Evolutionary conservation across 2,113 vertebrate genomes (phyloP).

Genomic region (Callopanchax toddi): DNA sequence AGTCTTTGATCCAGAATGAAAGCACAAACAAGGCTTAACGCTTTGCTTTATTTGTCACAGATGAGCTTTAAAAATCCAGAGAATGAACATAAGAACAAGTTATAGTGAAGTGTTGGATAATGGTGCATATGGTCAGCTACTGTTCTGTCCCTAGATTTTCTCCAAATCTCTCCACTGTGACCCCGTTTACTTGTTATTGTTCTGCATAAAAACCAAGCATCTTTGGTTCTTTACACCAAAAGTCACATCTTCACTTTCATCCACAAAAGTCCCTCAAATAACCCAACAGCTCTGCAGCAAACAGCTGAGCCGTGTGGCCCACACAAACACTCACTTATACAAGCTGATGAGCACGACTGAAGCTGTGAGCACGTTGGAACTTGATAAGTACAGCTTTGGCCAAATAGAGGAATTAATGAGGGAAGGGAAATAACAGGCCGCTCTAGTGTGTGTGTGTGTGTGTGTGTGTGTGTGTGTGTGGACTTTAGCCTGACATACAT

Average conservation of each 20-base stretch:
- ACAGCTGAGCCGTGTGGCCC: conserved; percentile 41
- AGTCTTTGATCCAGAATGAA: conserved; percentile 19
- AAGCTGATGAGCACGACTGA: conserved; percentile 25
- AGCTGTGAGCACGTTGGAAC: conserved; percentile 46
- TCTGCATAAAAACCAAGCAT: conserved; percentile 21
- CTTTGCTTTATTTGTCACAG: conserved; percentile 21
- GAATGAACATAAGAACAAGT: conserved; percentile 27
- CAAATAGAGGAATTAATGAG: conserved; percentile 61
- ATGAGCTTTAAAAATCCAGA: conserved; percentile 34
- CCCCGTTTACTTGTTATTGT: conserved; percentile 12
- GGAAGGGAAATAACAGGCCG: conserved; percentile 25
- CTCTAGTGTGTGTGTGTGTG: conserved; percentile 15
- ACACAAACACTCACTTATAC: not conserved
- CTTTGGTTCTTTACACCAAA: conserved; percentile 2
- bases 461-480: conserved; percentile 8
- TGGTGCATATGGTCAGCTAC: conserved; percentile 60
- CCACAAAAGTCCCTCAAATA: conserved; percentile 39
- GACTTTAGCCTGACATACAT: not conserved
- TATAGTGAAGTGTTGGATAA: conserved; percentile 42
- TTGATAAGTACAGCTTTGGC: conserved; percentile 38
- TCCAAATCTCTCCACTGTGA: conserved; percentile 54
- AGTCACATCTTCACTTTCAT: conserved; percentile 38
- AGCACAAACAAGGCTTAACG: conserved; percentile 29
- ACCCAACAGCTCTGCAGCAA: conserved; percentile 29
- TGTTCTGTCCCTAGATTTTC: conserved; percentile 56